phyloP scores from a whole-genome alignment of 2,888 invertebrate genomes.

The Coremacera marginata region DNA sequence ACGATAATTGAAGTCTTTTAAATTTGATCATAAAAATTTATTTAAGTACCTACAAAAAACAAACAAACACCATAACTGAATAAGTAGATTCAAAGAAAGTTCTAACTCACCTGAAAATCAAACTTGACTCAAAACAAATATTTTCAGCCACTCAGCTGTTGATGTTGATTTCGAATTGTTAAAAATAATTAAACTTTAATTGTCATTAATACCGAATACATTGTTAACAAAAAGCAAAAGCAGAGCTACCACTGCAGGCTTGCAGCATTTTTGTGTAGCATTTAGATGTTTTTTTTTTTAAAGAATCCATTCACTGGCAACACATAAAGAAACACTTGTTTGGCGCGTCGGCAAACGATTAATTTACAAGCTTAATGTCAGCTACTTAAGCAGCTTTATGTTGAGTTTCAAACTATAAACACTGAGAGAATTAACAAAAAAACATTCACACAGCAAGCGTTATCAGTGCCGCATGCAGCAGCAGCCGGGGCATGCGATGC shows the following conservation, averaged over 20 bases:
- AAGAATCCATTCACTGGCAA: neutral
- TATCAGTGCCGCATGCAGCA: slow-evolving; percentile 2
- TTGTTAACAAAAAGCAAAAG: neutral
- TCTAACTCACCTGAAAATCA: neutral
- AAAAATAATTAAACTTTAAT: slow-evolving; percentile 12
- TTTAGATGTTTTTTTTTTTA: no score
- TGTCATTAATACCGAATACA: neutral
- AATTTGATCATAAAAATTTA: no score
- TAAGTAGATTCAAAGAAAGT: neutral
- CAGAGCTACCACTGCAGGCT: neutral
- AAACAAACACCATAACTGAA: neutral
- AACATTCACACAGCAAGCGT: neutral
- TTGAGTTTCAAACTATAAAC: neutral
- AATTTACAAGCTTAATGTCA: slow-evolving; percentile 33
- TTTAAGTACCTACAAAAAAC: no score
- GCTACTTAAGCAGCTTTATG: slow-evolving; percentile 22
- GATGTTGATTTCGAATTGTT: no score
- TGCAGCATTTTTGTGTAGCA: no score
- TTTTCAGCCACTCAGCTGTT: neutral
- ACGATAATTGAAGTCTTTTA: no score
- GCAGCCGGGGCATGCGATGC: neutral
- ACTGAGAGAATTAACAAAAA: neutral
- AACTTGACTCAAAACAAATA: no score
- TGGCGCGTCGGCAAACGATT: slow-evolving; percentile 16
- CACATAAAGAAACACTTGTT: slow-evolving; percentile 13